These are phyloP conservation scores for Holocentrus rufus DNA, from an alignment of 2,797 vertebrate genomes.

Conservation along the genomic window DNA sequence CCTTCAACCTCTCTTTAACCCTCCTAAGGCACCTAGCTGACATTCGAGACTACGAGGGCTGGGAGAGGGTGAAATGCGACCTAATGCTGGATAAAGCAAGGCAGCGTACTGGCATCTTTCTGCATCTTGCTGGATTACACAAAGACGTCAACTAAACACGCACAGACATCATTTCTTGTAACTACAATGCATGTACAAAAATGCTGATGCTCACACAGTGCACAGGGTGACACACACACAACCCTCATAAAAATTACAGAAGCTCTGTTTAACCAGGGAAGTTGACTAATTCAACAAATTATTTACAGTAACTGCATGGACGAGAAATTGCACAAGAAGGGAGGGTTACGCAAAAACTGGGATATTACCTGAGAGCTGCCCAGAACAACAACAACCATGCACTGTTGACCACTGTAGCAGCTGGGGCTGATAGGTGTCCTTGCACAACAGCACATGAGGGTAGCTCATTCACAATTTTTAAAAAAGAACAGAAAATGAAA, in stretches of 20 bases:
- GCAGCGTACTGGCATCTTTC: conserved; percentile 35
- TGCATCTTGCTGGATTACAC: conserved; percentile 14
- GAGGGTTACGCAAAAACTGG: background rate
- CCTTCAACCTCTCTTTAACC: conserved; percentile 40
- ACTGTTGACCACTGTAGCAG: too few relatives aligned
- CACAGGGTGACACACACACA: conserved; percentile 1
- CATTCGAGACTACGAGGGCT: conserved; percentile 32
- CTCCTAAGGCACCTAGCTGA: conserved; percentile 39
- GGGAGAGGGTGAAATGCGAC: conserved; percentile 46
- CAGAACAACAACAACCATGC: too few relatives aligned
- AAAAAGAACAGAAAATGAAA: background rate
- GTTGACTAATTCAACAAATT: too few relatives aligned
- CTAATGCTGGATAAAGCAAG: conserved; percentile 28
- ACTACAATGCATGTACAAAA: too few relatives aligned
- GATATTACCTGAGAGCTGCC: too few relatives aligned
- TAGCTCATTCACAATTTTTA: background rate
- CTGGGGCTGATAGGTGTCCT: too few relatives aligned
- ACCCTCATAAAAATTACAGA: too few relatives aligned
- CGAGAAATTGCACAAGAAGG: background rate
- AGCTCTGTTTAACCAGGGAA: too few relatives aligned
- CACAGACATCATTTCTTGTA: conserved; percentile 10
- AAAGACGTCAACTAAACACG: background rate
- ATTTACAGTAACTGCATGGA: background rate
- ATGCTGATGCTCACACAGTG: too few relatives aligned
- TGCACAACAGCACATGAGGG: too few relatives aligned